Base-by-base conservation (phyloP, 2,797 vertebrate genomes). In the Allobates femoralis region DNA sequence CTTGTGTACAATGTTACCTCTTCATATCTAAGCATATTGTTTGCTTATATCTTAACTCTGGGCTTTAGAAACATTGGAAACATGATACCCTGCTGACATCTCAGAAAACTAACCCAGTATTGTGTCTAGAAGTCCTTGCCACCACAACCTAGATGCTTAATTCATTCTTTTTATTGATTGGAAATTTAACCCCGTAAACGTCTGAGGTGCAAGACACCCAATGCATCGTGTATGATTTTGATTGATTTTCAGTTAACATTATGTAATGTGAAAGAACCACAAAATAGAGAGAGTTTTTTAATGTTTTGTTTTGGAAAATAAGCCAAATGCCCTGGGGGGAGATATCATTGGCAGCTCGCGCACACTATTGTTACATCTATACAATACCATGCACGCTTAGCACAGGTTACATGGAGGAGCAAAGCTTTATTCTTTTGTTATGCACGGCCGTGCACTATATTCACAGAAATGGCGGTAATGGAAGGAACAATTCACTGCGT, bases 241-340 rank as follows among this genome's bases (percentile, higher is more conserved):
- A 87, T 87, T 84, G 82, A 87, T 84, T 84, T 87, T 75, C 77
- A 76, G 53, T 87, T 87, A 87, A 80, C 67, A 55, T 76, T 84
- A 84, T 86, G 81, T 82, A 87, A 84, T 76, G 50, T 64, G 28
- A 84, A 64, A 84, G 56, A 66, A 79, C 46, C 77, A 53, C 76
- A 75, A 84, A 77, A 71, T 84, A 75, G 21, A 84, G 53, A 80
- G 53, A 74, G 34, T 71, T 34, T 76, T 69, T 87, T 84, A 75
- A n/a, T 67, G 53, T 87, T 84, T 80, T 66, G 53, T 60, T 71
- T 84, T 79, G 51, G 50, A 84, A 78, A 87, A 84, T 37, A 87
- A 84, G 56, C 56, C 77, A 73, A 64, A 84, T 79, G 23, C 55
- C 67, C 86, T 62, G 37, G 86, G 75, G 66, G 11, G 19, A 79